phyloP scores from a whole-genome alignment of 2,888 invertebrate species.

The Mythimna ferrago region DNA sequence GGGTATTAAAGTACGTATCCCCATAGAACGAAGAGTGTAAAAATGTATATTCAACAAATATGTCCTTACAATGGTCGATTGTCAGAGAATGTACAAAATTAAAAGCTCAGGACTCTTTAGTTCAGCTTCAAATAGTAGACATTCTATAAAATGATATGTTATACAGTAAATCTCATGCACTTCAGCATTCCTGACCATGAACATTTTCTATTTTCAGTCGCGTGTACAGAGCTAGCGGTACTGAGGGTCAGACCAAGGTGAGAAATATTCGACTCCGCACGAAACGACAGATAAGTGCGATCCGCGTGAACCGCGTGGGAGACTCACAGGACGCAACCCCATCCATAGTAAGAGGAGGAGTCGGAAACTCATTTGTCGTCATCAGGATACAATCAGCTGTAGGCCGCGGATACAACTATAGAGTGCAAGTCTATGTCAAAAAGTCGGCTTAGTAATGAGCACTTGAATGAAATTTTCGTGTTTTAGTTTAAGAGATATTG shows the following conservation, averaged over 20 bases:
- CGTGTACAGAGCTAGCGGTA: not conserved
- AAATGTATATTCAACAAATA: no score
- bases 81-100: not conserved
- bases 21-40: not conserved
- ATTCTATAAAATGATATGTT: not conserved
- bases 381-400: slow-evolving; percentile 22
- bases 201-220: not conserved
- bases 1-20: slow-evolving; percentile 3
- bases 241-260: no score
- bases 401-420: slow-evolving; percentile 21
- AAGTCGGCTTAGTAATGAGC: not conserved
- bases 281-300: not conserved
- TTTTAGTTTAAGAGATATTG: no score
- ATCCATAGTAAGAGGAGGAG: slow-evolving; percentile 5
- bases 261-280: no score
- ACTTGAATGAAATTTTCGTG: no score
- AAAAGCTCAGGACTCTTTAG: not conserved
- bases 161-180: not conserved
- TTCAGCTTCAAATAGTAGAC: not conserved
- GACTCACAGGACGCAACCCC: not conserved
- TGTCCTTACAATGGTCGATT: no score
- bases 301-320: not conserved
- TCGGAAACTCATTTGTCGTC: not conserved
- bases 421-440: not conserved
- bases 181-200: not conserved